Evolutionary conservation across 2,113 vertebrate genomes (phyloP).

Genomic region (Scophthalmus maximus): DNA sequence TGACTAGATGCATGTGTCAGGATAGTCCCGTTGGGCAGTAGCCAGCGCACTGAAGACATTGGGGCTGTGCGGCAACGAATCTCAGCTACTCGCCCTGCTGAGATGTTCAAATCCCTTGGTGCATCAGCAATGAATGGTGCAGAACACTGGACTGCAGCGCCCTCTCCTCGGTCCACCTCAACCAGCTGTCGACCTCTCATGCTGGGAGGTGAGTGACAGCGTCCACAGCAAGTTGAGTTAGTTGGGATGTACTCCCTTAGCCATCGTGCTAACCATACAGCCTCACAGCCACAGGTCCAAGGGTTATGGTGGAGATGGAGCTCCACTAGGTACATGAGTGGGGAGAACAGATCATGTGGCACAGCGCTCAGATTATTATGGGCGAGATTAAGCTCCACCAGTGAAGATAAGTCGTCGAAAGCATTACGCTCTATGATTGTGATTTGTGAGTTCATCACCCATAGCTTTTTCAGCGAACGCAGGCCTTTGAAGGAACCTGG

Average conservation of each 20-base stretch:
- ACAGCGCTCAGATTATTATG: slow-evolving; percentile 97
- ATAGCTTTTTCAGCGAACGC: slow-evolving; percentile 93
- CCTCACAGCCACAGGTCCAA: slow-evolving; percentile 97
- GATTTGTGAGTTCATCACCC: slow-evolving; percentile 99
- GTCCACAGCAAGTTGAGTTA: slow-evolving; percentile 97
- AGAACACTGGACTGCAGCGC: slow-evolving; percentile 91
- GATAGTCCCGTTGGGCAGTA: slow-evolving; percentile 93
- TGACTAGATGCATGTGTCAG: slow-evolving; percentile 94
- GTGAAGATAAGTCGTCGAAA: slow-evolving; percentile 91
- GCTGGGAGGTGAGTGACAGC: slow-evolving; percentile 92
- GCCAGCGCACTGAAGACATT: slow-evolving; percentile 95
- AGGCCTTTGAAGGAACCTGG: slow-evolving; percentile 94
- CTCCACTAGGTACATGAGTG: slow-evolving; percentile 93
- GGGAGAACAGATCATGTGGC: slow-evolving; percentile 95
- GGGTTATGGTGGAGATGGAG: slow-evolving; percentile 98
- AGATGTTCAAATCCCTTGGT: slow-evolving; percentile 94
- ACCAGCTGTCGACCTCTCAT: slow-evolving; percentile 94
- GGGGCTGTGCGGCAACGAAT: slow-evolving; percentile 92
- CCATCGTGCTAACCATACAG: slow-evolving; percentile 96
- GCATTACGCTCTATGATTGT: slow-evolving; percentile 93
- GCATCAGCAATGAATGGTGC: slow-evolving; percentile 96
- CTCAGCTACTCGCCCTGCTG: slow-evolving; percentile 93
- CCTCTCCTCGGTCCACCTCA: slow-evolving; percentile 93
- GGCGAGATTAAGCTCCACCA: slow-evolving; percentile 97
- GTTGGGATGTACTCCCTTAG: slow-evolving; percentile 95